Evolutionary conservation across 1,140 invertebrate species (phyloP).

Genomic region (Drosophila micromelanica): DNA sequence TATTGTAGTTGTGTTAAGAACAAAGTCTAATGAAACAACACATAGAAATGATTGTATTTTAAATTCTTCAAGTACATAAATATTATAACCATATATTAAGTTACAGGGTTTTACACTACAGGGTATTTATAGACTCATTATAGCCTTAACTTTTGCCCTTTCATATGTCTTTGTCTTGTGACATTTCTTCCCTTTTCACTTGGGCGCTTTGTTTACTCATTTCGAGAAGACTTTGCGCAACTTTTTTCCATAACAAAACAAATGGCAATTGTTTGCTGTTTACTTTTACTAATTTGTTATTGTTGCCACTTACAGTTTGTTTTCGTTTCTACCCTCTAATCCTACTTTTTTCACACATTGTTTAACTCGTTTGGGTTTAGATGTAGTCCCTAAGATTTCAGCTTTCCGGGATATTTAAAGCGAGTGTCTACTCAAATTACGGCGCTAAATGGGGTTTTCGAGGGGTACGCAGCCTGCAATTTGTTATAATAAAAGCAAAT

Average conservation of each 20-base stretch:
- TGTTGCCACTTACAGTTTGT: constrained; percentile 18
- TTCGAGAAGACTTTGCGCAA: constrained; percentile 18
- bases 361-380: constrained; percentile 11
- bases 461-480: constrained; percentile 33
- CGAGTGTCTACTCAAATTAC: constrained; percentile 5
- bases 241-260: constrained; percentile 22
- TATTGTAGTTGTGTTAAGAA: not conserved
- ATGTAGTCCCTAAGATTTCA: constrained; percentile 7
- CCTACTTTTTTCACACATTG: not conserved
- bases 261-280: constrained; percentile 42
- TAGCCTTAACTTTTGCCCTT: not conserved
- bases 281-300: constrained; percentile 45
- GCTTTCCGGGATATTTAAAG: constrained; percentile 22
- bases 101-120: too few relatives aligned
- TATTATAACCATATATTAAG: too few relatives aligned
- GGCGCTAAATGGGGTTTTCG: not conserved
- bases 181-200: constrained; percentile 20
- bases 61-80: too few relatives aligned
- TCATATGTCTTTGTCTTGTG: not conserved
- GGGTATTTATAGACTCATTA: not conserved
- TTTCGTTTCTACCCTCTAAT: not conserved
- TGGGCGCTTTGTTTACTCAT: constrained; percentile 38
- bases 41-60: too few relatives aligned
- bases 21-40: too few relatives aligned
- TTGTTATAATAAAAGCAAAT: constrained; percentile 51